Evolutionary conservation across 2,113 vertebrate genomes (phyloP), one percentile per base, ranked within the genome.

Genomic region (Solea senegalensis): DNA sequence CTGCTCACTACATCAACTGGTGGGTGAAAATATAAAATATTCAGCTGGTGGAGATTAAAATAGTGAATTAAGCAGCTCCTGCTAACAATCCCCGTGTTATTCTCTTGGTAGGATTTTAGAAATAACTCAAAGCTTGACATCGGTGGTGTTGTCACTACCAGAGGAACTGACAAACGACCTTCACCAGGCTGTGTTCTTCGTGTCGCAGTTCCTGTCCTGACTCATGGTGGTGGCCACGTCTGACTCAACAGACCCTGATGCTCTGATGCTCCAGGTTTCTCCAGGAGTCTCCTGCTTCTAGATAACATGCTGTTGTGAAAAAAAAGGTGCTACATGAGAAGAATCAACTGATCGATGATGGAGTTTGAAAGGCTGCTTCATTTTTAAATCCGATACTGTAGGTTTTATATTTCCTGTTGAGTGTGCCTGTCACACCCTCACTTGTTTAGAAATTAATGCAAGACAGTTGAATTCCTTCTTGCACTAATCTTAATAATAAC

Each of bases 1-100:
- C 94, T 40, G 86, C 89, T 68, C 86, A 91, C 48, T 92, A 92
- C 54, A 79, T 91, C 61, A 90, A 77, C 85, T 95, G 94, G 94
- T 95, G 84, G 86, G 92, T 80, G 39, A 7, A n/a, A 49, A 58
- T 64, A 6, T 11, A 26, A 26, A 44, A 11, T 7, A 3, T 41
- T n/a, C 13, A 13, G 10, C 4, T 1, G 15, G 21, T 9, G 13
- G 61, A 21, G 48, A 46, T 9, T 10, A 6, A 34, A 34, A 45
- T 45, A 15, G 55, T 46, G 48, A 73, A 69, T 13, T 9, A 39
- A 53, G 39, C 52, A 39, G 4, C 45, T 48, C 16, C 56, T 55
- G 44, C 49, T 63, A 2, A 39, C 27, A 45, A 45, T 50, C 13
- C 13, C 8, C 13, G 21, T 39, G 9, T 43, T 72, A 1, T 64